Conservation (phyloP, 2,113 vertebrate species). For the Australoheros scitulus region DNA sequence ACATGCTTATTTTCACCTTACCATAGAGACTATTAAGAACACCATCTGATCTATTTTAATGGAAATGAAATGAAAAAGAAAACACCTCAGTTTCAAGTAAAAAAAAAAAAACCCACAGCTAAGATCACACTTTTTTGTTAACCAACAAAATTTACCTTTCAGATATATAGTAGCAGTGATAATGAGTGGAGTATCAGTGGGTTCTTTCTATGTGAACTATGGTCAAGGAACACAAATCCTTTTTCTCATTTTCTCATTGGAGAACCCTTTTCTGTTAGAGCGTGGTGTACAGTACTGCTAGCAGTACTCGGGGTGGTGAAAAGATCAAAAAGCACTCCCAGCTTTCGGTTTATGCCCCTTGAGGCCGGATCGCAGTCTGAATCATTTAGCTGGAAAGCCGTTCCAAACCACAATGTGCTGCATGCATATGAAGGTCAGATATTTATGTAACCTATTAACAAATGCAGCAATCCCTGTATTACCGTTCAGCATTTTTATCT, state of each 20-base stretch:
- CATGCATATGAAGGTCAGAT: conserved; percentile 3
- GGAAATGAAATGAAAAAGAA: background rate
- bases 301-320: background rate
- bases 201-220: background rate
- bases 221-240: background rate
- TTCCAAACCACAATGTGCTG: background rate
- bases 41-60: background rate
- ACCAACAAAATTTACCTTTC: background rate
- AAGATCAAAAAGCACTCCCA: conserved; percentile 6
- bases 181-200: background rate
- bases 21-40: background rate
- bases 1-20: background rate
- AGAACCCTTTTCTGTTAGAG: background rate
- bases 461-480: background rate
- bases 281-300: background rate
- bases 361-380: conserved; percentile 1
- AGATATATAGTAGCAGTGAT: background rate
- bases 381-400: conserved; percentile 7
- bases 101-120: background rate
- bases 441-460: background rate
- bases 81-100: background rate
- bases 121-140: background rate
- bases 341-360: conserved; percentile 3
- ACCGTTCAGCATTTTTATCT: background rate
- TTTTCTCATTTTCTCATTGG: background rate